A percentile compares a stretch with the other conserved stretches of the same genome.
Conservation (phyloP, 2,797 vertebrate genomes). For the Darevskia nairensis region DNA sequence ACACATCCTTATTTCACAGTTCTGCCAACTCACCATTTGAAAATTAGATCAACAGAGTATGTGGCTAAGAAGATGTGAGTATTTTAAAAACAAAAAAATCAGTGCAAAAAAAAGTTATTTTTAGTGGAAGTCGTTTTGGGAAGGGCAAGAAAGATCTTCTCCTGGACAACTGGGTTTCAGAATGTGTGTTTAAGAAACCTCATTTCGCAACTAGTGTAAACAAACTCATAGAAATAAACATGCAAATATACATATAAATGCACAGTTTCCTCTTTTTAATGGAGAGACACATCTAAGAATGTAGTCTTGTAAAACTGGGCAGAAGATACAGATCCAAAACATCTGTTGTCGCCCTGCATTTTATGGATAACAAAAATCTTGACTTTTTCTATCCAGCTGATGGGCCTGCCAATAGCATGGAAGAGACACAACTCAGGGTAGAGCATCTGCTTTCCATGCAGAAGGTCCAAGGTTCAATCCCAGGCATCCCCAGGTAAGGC, state of each 20-base stretch:
- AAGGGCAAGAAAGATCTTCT: slow-evolving; percentile 10
- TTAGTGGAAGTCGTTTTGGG: slow-evolving; percentile 34
- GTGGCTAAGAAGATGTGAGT: not conserved
- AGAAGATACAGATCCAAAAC: not conserved
- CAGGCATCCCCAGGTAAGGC: too few relatives aligned
- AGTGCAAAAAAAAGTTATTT: slow-evolving; percentile 31
- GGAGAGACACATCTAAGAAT: not conserved
- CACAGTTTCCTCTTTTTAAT: not conserved
- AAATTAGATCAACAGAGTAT: too few relatives aligned
- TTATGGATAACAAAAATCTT: not conserved
- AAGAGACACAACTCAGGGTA: too few relatives aligned
- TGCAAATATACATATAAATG: slow-evolving; percentile 31
- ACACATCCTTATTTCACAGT: not conserved
- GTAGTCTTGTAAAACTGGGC: not conserved
- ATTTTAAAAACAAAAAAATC: slow-evolving; percentile 15
- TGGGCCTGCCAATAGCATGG: too few relatives aligned
- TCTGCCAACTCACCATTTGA: too few relatives aligned
- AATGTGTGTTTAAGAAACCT: slow-evolving; percentile 14
- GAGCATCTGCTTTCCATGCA: too few relatives aligned
- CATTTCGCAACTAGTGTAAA: slow-evolving; percentile 51
- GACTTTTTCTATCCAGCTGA: not conserved
- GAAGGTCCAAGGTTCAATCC: too few relatives aligned
- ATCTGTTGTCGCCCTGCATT: slow-evolving; percentile 23
- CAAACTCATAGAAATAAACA: slow-evolving; percentile 52
- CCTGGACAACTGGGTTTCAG: slow-evolving; percentile 54